Evolutionary conservation across 2,113 vertebrate genomes (phyloP).

Genomic region (Hiodon tergisus): DNA sequence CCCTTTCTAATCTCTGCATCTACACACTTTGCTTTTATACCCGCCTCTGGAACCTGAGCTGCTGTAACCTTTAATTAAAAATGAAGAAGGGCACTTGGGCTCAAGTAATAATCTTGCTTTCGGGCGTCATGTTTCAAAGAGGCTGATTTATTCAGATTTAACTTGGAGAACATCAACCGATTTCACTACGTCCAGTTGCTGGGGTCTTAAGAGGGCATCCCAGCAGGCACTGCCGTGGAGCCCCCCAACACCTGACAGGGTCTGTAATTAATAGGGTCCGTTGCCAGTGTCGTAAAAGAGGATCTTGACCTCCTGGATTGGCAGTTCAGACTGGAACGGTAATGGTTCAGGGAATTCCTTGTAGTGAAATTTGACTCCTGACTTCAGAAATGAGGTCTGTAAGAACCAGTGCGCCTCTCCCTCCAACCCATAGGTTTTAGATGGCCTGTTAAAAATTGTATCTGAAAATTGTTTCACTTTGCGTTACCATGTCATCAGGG

Average conservation of each 20-base stretch:
- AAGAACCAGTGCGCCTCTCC: background rate
- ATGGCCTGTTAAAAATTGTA: background rate
- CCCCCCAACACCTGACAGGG: too few relatives aligned
- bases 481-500: background rate
- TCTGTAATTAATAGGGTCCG: too few relatives aligned
- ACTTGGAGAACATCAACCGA: background rate
- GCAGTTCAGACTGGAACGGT: background rate
- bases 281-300: background rate
- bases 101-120: background rate
- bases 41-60: too few relatives aligned
- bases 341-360: background rate
- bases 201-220: too few relatives aligned
- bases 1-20: too few relatives aligned
- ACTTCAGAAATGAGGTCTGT: background rate
- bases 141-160: background rate
- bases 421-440: background rate
- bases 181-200: too few relatives aligned
- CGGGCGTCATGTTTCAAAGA: background rate
- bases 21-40: too few relatives aligned
- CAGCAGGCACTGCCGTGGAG: too few relatives aligned
- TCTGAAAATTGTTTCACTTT: background rate
- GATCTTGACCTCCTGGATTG: background rate
- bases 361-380: background rate
- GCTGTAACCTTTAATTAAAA: too few relatives aligned
- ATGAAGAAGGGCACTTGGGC: background rate